phyloP scores from a whole-genome alignment of 2,888 invertebrate species.

The Scelioninae gen. 1 region DNA sequence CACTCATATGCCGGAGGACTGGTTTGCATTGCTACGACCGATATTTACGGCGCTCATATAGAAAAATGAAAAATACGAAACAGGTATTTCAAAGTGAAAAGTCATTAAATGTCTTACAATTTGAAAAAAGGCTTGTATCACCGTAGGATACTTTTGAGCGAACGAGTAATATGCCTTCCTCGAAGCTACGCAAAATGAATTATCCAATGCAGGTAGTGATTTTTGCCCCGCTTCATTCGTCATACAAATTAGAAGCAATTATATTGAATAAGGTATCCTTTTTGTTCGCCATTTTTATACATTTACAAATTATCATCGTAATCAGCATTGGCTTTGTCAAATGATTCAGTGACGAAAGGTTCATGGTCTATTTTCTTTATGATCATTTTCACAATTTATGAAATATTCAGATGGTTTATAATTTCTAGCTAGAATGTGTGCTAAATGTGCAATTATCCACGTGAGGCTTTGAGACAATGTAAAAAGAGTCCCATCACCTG shows the following conservation, averaged over 20 bases:
- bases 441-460: neutral
- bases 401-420: neutral
- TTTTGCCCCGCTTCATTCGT: conserved; percentile 41
- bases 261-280: conserved; percentile 23
- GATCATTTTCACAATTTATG: neutral
- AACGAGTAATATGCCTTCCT: conserved; percentile 36
- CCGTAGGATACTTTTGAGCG: conserved; percentile 47
- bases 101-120: conserved; percentile 61
- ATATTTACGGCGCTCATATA: conserved; percentile 54
- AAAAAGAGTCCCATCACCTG: conserved; percentile 53
- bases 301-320: conserved; percentile 31
- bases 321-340: conserved; percentile 7
- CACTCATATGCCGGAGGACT: conserved; percentile 63
- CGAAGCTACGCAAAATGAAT: conserved; percentile 45
- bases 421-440: neutral
- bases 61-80: conserved; percentile 59
- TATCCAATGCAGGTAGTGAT: conserved; percentile 33
- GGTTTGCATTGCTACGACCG: conserved; percentile 61
- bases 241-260: conserved; percentile 53
- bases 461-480: conserved; percentile 34
- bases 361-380: neutral
- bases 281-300: conserved; percentile 11
- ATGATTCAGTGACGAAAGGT: neutral
- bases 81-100: conserved; percentile 63
- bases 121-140: conserved; percentile 48